Evolutionary conservation across 1,140 invertebrate genomes (phyloP).

Genomic region (Drosophila watanabei): DNA sequence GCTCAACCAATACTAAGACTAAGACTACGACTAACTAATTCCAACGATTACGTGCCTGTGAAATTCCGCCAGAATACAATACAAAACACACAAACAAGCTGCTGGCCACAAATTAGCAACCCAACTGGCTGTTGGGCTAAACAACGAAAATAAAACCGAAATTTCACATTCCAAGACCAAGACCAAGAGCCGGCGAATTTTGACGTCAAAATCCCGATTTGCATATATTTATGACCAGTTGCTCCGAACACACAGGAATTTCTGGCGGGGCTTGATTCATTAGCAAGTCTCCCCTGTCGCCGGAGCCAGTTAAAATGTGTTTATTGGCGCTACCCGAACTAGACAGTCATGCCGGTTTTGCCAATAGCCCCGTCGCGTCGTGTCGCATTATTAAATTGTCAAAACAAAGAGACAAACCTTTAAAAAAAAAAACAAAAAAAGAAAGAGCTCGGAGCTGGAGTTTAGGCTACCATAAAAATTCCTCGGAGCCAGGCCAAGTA

Average conservation of each 20-base stretch:
- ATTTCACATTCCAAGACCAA: slow-evolving; percentile 69
- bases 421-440: not conserved
- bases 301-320: slow-evolving; percentile 56
- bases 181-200: slow-evolving; percentile 59
- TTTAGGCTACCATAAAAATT: slow-evolving; percentile 46
- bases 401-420: slow-evolving; percentile 46
- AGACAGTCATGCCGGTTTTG: slow-evolving; percentile 67
- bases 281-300: slow-evolving; percentile 47
- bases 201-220: slow-evolving; percentile 79
- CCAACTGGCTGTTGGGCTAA: slow-evolving; percentile 36
- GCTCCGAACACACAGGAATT: slow-evolving; percentile 63
- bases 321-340: slow-evolving; percentile 66
- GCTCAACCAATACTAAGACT: slow-evolving; percentile 4
- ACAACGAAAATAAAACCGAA: slow-evolving; percentile 58
- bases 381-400: slow-evolving; percentile 60
- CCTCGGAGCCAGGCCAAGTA: slow-evolving; percentile 15
- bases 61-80: slow-evolving; percentile 42
- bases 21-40: slow-evolving; percentile 15
- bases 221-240: slow-evolving; percentile 68
- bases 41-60: slow-evolving; percentile 49
- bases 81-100: slow-evolving; percentile 23
- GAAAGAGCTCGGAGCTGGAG: slow-evolving; percentile 10
- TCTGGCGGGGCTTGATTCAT: slow-evolving; percentile 75
- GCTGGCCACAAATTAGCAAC: slow-evolving; percentile 60
- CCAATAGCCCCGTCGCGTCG: slow-evolving; percentile 51